Conservation (phyloP, 2,797 vertebrate genomes). For the Coccyzus lansbergi region DNA sequence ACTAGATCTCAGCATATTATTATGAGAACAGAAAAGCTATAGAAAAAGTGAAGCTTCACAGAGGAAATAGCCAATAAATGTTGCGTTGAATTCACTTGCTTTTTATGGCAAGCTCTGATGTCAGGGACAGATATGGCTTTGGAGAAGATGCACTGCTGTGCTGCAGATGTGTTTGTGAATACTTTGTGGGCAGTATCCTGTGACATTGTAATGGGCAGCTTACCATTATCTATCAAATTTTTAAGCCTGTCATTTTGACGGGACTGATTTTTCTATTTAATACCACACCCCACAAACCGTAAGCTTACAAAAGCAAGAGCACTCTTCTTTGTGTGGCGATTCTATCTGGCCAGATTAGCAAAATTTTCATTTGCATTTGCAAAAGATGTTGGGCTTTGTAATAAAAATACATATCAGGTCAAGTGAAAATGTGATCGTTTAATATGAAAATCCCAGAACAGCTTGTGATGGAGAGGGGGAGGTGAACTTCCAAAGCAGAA, state of each 20-base stretch:
- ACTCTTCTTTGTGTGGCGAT: neutral
- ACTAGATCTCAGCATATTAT: conserved; percentile 48
- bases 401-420: neutral
- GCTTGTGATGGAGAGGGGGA: neutral
- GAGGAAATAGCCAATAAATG: conserved; percentile 52
- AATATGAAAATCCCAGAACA: conserved; percentile 14
- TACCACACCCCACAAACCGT: neutral
- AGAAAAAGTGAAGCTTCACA: conserved; percentile 26
- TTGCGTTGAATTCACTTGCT: conserved; percentile 41
- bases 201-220: neutral
- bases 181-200: conserved; percentile 7
- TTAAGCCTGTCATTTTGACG: conserved; percentile 19
- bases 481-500: conserved; percentile 33
- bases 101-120: conserved; percentile 48
- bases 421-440: neutral
- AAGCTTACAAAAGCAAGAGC: conserved; percentile 7
- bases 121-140: conserved; percentile 10
- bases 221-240: neutral
- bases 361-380: neutral
- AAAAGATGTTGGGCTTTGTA: neutral
- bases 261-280: conserved; percentile 1
- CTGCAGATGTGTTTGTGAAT: conserved; percentile 42
- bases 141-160: neutral
- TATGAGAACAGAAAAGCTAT: conserved; percentile 43
- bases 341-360: neutral